Evolutionary conservation across 2,888 invertebrate genomes (phyloP).

Genomic region (Stenchaetothrips biformis): DNA sequence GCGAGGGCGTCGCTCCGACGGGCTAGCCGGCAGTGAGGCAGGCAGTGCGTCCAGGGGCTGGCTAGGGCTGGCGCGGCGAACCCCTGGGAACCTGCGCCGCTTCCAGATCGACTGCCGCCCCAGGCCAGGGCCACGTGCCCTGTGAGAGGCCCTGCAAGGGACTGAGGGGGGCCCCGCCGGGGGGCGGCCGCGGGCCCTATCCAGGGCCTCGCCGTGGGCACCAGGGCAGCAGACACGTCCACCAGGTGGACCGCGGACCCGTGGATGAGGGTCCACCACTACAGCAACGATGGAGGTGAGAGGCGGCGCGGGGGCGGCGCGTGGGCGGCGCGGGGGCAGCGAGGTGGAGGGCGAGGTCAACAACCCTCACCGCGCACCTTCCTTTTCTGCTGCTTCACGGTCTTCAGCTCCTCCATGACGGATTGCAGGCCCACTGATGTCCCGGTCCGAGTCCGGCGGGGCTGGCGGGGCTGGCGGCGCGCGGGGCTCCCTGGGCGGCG

Average conservation of each 20-base stretch:
- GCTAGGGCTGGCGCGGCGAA: background rate
- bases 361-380: background rate
- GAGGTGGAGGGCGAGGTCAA: background rate
- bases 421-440: constrained; percentile 12
- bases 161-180: background rate
- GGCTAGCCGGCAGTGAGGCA: background rate
- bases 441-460: background rate
- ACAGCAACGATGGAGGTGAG: constrained; percentile 13
- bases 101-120: background rate
- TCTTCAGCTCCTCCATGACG: background rate
- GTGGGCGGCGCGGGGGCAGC: too few relatives aligned
- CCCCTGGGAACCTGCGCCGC: background rate
- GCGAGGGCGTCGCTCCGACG: background rate
- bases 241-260: background rate
- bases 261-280: background rate
- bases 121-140: background rate
- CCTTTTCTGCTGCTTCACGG: background rate
- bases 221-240: background rate
- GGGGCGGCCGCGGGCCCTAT: background rate
- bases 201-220: background rate
- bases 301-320: too few relatives aligned
- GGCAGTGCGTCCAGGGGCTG: constrained; percentile 14
- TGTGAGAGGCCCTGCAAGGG: background rate
- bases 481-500: background rate
- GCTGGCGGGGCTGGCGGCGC: background rate